These are phyloP conservation scores for Thamnophis sirtalis DNA, from an alignment of 2,113 vertebrate genomes.

Conservation along the genomic window DNA sequence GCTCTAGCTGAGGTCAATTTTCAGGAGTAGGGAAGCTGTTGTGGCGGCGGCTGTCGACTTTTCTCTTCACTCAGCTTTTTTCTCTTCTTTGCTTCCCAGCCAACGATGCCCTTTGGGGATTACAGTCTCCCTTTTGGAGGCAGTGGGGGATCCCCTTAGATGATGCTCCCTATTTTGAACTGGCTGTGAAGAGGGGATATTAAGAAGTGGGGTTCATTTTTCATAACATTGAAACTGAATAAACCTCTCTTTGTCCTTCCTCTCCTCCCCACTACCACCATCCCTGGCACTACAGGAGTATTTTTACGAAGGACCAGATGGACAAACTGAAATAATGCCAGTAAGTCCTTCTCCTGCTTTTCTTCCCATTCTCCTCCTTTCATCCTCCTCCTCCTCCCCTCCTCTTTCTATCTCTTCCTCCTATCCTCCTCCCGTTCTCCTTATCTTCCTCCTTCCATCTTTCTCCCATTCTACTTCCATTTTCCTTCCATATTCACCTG, in stretches of 20 bases:
- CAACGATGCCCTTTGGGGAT: neutral
- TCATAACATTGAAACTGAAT: slow-evolving; percentile 1
- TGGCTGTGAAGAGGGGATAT: neutral
- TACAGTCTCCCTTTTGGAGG: neutral
- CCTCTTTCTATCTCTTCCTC: too few relatives aligned
- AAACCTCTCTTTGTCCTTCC: slow-evolving; percentile 5
- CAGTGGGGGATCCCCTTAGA: neutral
- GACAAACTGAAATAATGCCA: slow-evolving; percentile 89
- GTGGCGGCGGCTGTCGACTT: neutral
- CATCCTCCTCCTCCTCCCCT: too few relatives aligned
- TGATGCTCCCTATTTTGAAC: neutral
- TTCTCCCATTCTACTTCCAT: too few relatives aligned
- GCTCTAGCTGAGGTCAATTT: neutral
- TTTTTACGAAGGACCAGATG: slow-evolving; percentile 82
- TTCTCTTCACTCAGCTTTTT: neutral
- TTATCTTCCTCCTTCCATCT: too few relatives aligned
- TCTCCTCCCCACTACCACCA: neutral
- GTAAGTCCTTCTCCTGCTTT: slow-evolving; percentile 61
- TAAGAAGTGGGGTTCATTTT: neutral
- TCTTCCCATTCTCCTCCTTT: neutral
- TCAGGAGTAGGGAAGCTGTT: neutral
- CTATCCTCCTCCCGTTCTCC: too few relatives aligned
- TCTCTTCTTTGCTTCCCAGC: neutral
- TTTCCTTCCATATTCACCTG: too few relatives aligned
- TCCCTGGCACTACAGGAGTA: slow-evolving; percentile 75